Evolutionary conservation across 2,797 vertebrate species (phyloP), one percentile per base, ranked within the genome.

Genomic region (Pipistrellus nathusii): DNA sequence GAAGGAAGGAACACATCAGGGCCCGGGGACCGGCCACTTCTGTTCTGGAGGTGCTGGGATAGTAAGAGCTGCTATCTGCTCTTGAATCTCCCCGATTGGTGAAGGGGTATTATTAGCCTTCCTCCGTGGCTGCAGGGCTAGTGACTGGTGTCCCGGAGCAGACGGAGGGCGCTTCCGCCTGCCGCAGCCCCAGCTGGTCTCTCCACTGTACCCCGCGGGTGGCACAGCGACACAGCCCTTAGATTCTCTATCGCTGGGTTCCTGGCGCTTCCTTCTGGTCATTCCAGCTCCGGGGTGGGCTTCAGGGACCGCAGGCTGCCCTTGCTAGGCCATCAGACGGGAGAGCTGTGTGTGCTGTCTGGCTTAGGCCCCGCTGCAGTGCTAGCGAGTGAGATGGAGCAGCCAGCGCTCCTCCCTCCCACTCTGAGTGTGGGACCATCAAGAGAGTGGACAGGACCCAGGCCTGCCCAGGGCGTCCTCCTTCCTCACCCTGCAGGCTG

Each of bases 1-100:
- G 91, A 95, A 94, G 96, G 91, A 94, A 97, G 90, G 94, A 84
- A 90, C 72, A 90, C 94, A 78, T 68, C 88, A 51, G 71, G 86
- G 85, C 71, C 84, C 85, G n/a, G 89, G 76, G 82, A 68, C 23
- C 64, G 48, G 68, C 46, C 4, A 66, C 89, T 80, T 83, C 77
- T 80, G 64, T 41, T 88, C 92, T 72, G 17, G 38, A 59, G 51
- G 66, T 35, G 0, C 6, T n/a, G 68, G 73, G 27, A 71, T 44
- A 44, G 35, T 25, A 69, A 48, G 53, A 27, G 10, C 1, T 15
- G 13, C 46, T 20, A 15, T 81, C 41, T 41, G 5, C 82, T 35
- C 88, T 7, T 8, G 6, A 44, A 18, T 87, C 77, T 81, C 30
- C n/a, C 76, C 72, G 32, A 32, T 27, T 77, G 1, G 6, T 3